These are phyloP conservation scores for Genyomyrus donnyi DNA, from an alignment of 2,113 vertebrate genomes.

Conservation along the genomic window DNA sequence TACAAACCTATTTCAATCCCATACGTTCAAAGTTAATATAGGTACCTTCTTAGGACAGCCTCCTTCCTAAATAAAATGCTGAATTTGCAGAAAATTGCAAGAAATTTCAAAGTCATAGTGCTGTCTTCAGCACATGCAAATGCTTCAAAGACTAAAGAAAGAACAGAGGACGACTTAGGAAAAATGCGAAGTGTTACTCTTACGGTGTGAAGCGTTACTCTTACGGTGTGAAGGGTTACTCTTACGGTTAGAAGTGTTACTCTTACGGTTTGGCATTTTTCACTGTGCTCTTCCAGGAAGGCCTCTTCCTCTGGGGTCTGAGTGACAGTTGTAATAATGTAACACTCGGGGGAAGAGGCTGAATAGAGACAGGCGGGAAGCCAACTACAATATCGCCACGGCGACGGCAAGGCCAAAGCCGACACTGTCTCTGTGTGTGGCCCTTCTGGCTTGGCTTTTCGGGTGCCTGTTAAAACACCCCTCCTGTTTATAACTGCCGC, in stretches of 20 bases:
- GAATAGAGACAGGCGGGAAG: background rate
- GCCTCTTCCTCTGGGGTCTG: conserved; percentile 6
- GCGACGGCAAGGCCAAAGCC: background rate
- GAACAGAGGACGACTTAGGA: background rate
- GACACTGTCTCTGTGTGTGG: background rate
- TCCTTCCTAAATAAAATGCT: background rate
- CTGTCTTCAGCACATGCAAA: background rate
- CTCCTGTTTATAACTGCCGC: conserved; percentile 3
- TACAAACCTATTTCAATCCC: background rate
- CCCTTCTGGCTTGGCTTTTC: background rate
- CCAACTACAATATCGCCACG: background rate
- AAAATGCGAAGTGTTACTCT: background rate
- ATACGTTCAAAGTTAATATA: background rate
- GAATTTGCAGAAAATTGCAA: background rate
- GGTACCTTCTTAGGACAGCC: background rate
- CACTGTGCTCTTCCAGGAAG: conserved; percentile 9
- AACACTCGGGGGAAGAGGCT: background rate
- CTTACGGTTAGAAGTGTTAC: background rate
- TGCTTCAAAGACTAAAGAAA: background rate
- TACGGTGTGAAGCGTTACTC: background rate
- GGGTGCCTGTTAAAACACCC: background rate
- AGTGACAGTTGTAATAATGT: conserved; percentile 23
- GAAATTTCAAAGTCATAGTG: background rate
- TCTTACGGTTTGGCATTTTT: background rate
- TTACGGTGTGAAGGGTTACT: background rate